Percentiles rank a stretch among this genome's conserved stretches.
Conservation (phyloP, 2,888 invertebrate species). For the Caenorhabditis becei region DNA sequence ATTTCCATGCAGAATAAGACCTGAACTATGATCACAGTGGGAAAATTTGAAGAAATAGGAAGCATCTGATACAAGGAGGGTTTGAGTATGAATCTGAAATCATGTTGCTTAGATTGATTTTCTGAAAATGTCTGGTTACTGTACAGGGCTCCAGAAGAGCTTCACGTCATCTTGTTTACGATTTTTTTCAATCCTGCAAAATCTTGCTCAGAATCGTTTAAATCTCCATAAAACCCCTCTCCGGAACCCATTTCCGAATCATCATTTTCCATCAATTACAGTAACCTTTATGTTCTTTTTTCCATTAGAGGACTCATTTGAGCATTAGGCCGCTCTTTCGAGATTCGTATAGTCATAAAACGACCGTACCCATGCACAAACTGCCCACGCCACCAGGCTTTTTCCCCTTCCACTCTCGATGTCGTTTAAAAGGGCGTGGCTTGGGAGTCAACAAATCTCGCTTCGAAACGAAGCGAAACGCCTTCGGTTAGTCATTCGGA, state of each 20-base stretch:
- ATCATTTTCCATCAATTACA: not conserved
- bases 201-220: no score
- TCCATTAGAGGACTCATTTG: not conserved
- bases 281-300: no score
- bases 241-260: no score
- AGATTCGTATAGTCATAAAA: conserved; percentile 47
- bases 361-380: conserved; percentile 15
- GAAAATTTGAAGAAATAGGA: not conserved
- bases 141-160: no score
- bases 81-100: not conserved
- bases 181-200: no score
- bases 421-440: conserved; percentile 44
- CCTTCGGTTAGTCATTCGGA: conserved; percentile 5
- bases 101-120: not conserved
- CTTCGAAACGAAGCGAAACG: conserved; percentile 15
- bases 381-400: not conserved
- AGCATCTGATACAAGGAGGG: no score
- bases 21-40: not conserved
- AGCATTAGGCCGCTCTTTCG: not conserved
- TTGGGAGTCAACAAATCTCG: conserved; percentile 35
- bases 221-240: no score
- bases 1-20: not conserved
- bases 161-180: no score
- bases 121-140: no score
- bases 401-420: not conserved